Conservation (phyloP, 2,113 vertebrate species). For the Bubo bubo region DNA sequence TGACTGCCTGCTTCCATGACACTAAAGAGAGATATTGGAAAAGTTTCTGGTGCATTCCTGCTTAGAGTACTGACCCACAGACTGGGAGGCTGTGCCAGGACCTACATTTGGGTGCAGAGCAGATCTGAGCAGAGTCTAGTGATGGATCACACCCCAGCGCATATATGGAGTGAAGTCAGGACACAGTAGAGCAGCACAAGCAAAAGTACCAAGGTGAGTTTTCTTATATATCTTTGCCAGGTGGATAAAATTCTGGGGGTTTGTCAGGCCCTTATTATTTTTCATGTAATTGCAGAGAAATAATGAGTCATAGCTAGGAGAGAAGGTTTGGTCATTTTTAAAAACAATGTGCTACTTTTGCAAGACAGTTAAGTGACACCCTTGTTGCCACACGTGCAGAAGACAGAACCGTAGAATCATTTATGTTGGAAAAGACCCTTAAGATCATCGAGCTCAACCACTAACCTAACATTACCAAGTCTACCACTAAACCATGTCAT, state of each 20-base stretch:
- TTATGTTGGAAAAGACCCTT: background rate
- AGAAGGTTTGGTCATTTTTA: background rate
- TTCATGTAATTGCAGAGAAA: background rate
- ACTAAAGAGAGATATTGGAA: background rate
- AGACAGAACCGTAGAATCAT: background rate
- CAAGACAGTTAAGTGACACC: background rate
- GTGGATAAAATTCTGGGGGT: background rate
- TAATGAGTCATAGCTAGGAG: background rate
- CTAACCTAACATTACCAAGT: background rate
- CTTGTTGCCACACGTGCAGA: background rate
- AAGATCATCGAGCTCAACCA: background rate
- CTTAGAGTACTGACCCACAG: background rate
- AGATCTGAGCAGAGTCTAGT: background rate
- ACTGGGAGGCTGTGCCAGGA: background rate
- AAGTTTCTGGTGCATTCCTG: background rate
- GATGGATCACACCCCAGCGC: background rate
- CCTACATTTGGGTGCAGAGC: background rate
- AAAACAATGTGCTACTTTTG: accelerated
- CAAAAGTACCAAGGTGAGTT: background rate
- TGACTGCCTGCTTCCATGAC: background rate
- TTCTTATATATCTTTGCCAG: background rate
- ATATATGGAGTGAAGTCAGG: background rate
- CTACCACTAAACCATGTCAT: background rate
- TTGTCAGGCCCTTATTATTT: background rate
- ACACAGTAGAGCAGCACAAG: background rate